Evolutionary conservation across 2,113 vertebrate genomes (phyloP), one percentile per base, ranked within the genome.

Genomic region (Oncorhynchus nerka): DNA sequence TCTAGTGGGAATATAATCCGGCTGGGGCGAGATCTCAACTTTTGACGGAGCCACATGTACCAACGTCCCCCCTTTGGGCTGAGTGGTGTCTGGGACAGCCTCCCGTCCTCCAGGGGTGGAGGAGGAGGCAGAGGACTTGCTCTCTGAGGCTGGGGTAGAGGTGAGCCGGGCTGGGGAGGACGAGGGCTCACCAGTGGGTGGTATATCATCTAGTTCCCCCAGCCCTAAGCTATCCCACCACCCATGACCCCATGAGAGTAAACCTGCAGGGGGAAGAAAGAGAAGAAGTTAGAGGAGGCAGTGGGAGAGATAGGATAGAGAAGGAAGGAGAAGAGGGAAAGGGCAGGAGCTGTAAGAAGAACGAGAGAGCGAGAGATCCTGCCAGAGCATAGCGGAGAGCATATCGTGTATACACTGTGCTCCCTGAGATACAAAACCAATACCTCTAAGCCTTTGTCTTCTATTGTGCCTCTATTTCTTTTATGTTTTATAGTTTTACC

Each of bases 11-110:
- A 8, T 57, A 51, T 83, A 81, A 3, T 73, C 74, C 1, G 71
- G 28, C 69, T 71, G 80, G 69, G 85, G 84, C 0, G 88, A 89
- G 77, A 86, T 89, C 59, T 78, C 77, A 0, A n/a, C n/a, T 45
- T 88, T 12, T 1, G 26, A 34, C 5, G 45, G 61, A 1, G 1
- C 83, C 0, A 91, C 81, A 1, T 34, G 82, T 32, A 89, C 73
- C 89, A 85, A 88, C 48, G 80, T 55, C 2, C 83, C 84, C 5
- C 65, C 48, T 0, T 70, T 65, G 34, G 84, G 74, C 26, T 81
- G 70, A 22, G 73, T 22, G 39, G 48, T 79, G 74, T 87, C 82
- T 1, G 80, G 49, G 68, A 30, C 30, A 16, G 30, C 13, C 16
- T 26, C 9, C 26, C 66, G 22, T 15, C 8, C 19, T 61, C 7